phyloP scores from a whole-genome alignment of 2,113 vertebrate genomes.

The Oenanthe oenanthe region DNA sequence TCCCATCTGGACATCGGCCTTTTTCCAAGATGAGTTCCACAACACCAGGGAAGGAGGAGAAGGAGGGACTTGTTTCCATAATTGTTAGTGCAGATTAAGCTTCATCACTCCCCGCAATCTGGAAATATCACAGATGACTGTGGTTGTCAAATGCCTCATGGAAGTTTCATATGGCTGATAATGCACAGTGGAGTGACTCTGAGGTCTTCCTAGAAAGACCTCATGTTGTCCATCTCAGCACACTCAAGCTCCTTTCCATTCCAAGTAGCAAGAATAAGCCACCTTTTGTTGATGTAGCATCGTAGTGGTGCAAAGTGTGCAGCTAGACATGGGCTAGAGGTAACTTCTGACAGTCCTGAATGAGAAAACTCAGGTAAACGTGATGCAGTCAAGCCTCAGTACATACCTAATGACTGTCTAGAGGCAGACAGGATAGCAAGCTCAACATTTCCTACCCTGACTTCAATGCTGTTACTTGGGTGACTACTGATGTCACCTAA shows the following conservation, averaged over 20 bases:
- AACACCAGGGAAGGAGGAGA: background rate
- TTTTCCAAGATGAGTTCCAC: background rate
- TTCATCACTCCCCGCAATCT: rapidly evolving
- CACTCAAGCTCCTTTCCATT: background rate
- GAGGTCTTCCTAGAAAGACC: background rate
- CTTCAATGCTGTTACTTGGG: background rate
- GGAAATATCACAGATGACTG: background rate
- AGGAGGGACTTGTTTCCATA: background rate
- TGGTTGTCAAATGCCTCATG: background rate
- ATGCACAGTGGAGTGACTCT: background rate
- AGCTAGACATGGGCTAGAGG: background rate
- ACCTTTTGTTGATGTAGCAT: background rate
- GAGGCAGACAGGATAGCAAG: background rate
- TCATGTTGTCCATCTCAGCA: background rate
- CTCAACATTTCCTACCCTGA: background rate
- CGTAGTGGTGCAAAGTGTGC: background rate
- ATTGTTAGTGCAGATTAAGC: background rate
- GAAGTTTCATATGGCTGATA: background rate
- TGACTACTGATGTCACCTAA: background rate
- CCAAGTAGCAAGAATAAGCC: background rate
- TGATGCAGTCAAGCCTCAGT: background rate
- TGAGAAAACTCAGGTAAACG: background rate
- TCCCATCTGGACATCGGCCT: background rate
- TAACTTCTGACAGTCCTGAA: background rate
- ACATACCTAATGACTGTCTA: background rate